Evolutionary conservation across 1,140 invertebrate species (phyloP).

Genomic region (Drosophila santomea): DNA sequence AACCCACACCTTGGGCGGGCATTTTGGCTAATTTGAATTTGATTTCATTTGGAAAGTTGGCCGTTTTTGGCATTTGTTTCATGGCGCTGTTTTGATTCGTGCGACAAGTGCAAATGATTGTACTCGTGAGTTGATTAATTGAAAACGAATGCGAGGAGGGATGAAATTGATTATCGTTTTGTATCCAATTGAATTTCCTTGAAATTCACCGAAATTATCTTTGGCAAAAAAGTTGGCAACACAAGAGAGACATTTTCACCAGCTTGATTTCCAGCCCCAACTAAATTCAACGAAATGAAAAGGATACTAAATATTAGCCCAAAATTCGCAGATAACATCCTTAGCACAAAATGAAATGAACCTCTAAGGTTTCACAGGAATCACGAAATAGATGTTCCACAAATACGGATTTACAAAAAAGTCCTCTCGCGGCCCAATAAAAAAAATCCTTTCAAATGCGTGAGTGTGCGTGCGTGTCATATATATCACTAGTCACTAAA

Average conservation of each 20-base stretch:
- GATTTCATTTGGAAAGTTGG: constrained; percentile 71
- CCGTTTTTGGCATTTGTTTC: constrained; percentile 30
- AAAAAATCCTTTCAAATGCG: not conserved
- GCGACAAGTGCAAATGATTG: constrained; percentile 52
- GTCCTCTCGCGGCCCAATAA: constrained; percentile 12
- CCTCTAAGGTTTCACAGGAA: constrained; percentile 49
- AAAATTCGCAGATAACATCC: not conserved
- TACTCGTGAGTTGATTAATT: constrained; percentile 35
- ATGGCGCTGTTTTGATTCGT: constrained; percentile 23
- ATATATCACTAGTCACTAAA: constrained; percentile 68
- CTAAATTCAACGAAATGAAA: not conserved
- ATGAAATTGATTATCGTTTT: not conserved
- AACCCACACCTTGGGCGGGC: constrained; percentile 17
- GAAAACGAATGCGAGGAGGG: constrained; percentile 2
- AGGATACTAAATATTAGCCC: constrained; percentile 3
- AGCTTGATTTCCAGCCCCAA: not conserved
- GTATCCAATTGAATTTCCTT: not conserved
- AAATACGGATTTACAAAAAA: constrained; percentile 11
- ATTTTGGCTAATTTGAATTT: constrained; percentile 75
- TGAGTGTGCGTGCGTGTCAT: constrained; percentile 22
- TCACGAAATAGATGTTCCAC: constrained; percentile 21
- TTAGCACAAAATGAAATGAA: constrained; percentile 28
- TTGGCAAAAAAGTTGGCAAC: not conserved
- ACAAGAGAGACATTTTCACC: too few species aligned
- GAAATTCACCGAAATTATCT: not conserved